phyloP scores from a whole-genome alignment of 1,140 invertebrate species.

The Cylas formicarius region DNA sequence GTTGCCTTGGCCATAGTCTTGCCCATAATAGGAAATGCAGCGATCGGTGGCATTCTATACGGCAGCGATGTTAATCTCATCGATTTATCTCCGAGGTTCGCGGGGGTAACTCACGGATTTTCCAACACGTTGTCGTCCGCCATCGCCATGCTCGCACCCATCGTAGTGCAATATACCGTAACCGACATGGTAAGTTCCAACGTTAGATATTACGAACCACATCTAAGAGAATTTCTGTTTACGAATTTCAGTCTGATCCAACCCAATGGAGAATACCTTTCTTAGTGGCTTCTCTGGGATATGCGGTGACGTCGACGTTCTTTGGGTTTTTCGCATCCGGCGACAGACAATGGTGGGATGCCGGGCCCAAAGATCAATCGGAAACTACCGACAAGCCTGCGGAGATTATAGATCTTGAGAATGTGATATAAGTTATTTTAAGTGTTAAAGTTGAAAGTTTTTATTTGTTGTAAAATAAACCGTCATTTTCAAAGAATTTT shows the following conservation, averaged over 20 bases:
- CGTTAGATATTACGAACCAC: not conserved
- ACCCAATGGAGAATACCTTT: conserved; percentile 19
- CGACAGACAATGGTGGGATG: conserved; percentile 16
- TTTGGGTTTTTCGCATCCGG: conserved; percentile 17
- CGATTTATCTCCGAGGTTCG: conserved; percentile 63
- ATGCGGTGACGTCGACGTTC: conserved; percentile 1
- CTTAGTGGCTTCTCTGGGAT: conserved; percentile 1
- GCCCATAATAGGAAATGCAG: not conserved
- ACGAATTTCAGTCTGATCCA: conserved; percentile 13
- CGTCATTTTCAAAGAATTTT: no score
- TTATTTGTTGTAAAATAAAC: conserved; percentile 1
- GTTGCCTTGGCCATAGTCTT: conserved; percentile 7
- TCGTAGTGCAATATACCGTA: conserved; percentile 55
- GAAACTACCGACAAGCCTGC: no score
- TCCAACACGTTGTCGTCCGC: conserved; percentile 67
- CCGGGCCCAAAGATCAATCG: conserved; percentile 21
- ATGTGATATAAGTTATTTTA: no score
- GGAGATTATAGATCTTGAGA: no score
- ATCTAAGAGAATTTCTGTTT: not conserved
- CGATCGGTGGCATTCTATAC: conserved; percentile 1
- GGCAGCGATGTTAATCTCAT: conserved; percentile 62
- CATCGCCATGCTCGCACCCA: conserved; percentile 60
- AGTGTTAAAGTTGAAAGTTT: no score
- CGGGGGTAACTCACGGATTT: conserved; percentile 67
- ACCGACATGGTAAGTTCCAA: conserved; percentile 50